Conservation (phyloP, 2,888 invertebrate genomes). For the Drosophila paramelanica region DNA sequence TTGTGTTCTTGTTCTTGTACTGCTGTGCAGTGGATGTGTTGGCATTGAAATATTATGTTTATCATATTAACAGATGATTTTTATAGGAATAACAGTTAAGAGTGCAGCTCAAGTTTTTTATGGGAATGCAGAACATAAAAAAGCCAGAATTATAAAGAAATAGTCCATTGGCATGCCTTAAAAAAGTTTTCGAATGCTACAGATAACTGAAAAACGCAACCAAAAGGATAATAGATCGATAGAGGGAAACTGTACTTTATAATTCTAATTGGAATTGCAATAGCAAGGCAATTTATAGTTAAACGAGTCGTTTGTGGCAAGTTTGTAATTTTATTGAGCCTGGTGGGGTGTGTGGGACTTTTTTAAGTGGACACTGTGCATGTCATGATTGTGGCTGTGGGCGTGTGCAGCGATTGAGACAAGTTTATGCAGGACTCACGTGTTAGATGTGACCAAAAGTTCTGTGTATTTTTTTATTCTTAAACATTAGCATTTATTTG, state of each 20-base stretch:
- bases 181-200: slow-evolving; percentile 20
- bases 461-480: slow-evolving; percentile 50
- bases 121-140: slow-evolving; percentile 64
- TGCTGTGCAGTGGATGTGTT: slow-evolving; percentile 32
- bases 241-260: background rate
- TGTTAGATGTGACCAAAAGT: slow-evolving; percentile 75
- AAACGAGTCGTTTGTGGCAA: slow-evolving; percentile 26
- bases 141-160: slow-evolving; percentile 65
- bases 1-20: slow-evolving; percentile 16
- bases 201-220: slow-evolving; percentile 32
- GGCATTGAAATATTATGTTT: slow-evolving; percentile 29
- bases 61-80: slow-evolving; percentile 30
- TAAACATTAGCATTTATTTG: slow-evolving; percentile 50
- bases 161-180: slow-evolving; percentile 33
- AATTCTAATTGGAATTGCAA: background rate
- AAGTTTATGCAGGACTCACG: slow-evolving; percentile 77
- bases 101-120: slow-evolving; percentile 50
- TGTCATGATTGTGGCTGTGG: slow-evolving; percentile 65
- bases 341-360: slow-evolving; percentile 19
- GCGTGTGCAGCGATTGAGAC: slow-evolving; percentile 74
- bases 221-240: background rate
- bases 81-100: slow-evolving; percentile 22
- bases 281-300: slow-evolving; percentile 28
- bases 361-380: slow-evolving; percentile 56
- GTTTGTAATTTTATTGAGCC: slow-evolving; percentile 6